Conservation (phyloP, 2,113 vertebrate species). For the Mustela nigripes region DNA sequence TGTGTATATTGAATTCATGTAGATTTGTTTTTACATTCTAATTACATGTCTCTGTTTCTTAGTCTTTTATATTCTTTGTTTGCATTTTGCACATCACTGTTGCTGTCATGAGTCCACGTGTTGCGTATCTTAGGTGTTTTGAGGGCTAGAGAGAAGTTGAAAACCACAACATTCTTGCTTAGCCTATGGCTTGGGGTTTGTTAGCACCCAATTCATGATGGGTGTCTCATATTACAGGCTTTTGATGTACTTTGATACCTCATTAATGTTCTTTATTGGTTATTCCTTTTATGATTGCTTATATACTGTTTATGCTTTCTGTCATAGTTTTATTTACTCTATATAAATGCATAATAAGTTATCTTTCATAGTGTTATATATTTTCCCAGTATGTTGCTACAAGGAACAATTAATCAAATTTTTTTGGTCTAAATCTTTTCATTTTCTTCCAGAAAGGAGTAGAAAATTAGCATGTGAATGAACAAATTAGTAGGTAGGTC, state of each 20-base stretch:
- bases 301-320: neutral
- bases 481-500: neutral
- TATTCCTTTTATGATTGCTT: neutral
- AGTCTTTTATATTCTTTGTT: slow-evolving; percentile 22
- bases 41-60: slow-evolving; percentile 14
- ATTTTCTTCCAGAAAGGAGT: neutral
- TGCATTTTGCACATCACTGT: neutral
- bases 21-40: neutral
- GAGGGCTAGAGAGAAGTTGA: neutral
- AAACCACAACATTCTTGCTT: neutral
- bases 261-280: neutral
- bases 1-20: neutral
- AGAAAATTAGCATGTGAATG: slow-evolving; percentile 2
- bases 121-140: slow-evolving; percentile 21
- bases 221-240: neutral
- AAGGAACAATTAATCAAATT: neutral
- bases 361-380: neutral
- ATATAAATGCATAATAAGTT: neutral
- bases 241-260: neutral
- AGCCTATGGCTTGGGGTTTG: neutral
- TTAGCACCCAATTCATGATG: neutral
- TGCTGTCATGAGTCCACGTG: neutral
- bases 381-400: neutral
- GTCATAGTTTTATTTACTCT: neutral
- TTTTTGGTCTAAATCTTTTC: neutral